phyloP scores from a whole-genome alignment of 2,113 vertebrate genomes.

The Antennarius striatus region DNA sequence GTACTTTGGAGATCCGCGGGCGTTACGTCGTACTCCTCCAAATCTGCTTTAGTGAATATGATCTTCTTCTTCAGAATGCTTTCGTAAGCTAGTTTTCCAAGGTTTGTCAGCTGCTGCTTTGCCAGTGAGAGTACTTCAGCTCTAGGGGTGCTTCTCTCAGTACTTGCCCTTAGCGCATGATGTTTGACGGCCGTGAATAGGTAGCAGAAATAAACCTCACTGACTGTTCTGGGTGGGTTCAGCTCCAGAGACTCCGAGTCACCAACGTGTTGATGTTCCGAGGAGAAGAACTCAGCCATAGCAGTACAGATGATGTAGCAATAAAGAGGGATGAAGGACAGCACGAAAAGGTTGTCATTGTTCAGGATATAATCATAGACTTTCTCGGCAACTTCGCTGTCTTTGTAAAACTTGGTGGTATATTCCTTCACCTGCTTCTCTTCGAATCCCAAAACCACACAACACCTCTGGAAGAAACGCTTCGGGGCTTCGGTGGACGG shows the following conservation, averaged over 20 bases:
- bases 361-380: constrained; percentile 66
- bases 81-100: constrained; percentile 72
- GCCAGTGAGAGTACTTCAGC: constrained; percentile 50
- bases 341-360: constrained; percentile 68
- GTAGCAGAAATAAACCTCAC: constrained; percentile 75
- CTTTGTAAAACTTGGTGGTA: constrained; percentile 69
- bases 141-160: constrained; percentile 44
- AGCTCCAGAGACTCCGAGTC: constrained; percentile 52
- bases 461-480: constrained; percentile 66
- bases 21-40: constrained; percentile 55
- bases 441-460: constrained; percentile 74
- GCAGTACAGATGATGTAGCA: constrained; percentile 77
- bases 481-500: constrained; percentile 61
- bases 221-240: constrained; percentile 70
- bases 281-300: constrained; percentile 67
- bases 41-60: constrained; percentile 57
- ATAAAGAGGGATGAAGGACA: constrained; percentile 78
- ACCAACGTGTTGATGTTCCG: neutral
- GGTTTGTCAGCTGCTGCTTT: constrained; percentile 55
- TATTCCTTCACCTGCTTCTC: constrained; percentile 72
- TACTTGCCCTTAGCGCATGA: constrained; percentile 45
- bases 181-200: constrained; percentile 69
- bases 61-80: constrained; percentile 68
- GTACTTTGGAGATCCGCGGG: constrained; percentile 60
- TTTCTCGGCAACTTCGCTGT: constrained; percentile 44